A percentile compares a stretch with the other conserved stretches of the same genome.
These are phyloP conservation scores for Petroica traversi DNA, from an alignment of 2,113 vertebrate genomes.

Conservation along the genomic window DNA sequence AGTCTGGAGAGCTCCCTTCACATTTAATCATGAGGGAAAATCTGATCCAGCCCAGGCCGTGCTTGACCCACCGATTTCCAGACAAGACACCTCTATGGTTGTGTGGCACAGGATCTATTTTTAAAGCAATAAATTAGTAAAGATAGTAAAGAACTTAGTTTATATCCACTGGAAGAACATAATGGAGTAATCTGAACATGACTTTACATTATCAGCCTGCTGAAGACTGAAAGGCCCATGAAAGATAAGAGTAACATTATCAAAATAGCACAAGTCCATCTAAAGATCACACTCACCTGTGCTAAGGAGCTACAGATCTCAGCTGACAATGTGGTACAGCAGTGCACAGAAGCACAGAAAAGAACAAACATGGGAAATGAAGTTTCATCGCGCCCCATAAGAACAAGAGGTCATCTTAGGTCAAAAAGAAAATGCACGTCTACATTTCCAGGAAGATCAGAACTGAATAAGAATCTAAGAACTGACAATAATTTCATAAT, in stretches of 20 bases:
- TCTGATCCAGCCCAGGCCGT: background rate
- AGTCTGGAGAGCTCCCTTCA: background rate
- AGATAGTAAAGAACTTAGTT: background rate
- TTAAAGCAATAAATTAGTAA: background rate
- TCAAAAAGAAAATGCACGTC: background rate
- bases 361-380: background rate
- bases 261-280: background rate
- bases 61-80: background rate
- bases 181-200: background rate
- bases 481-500: conserved; percentile 26
- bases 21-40: background rate
- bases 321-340: background rate
- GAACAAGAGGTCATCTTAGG: background rate
- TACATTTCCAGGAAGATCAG: background rate
- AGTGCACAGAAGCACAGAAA: background rate
- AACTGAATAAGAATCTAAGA: background rate
- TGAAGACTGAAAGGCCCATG: background rate
- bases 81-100: background rate
- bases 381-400: background rate
- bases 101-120: background rate
- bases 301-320: background rate
- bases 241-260: background rate
- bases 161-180: background rate
- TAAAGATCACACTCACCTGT: background rate
- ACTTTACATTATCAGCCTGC: background rate